Base-by-base conservation (phyloP, 2,888 invertebrate genomes). In the Marronus borbonicus region DNA sequence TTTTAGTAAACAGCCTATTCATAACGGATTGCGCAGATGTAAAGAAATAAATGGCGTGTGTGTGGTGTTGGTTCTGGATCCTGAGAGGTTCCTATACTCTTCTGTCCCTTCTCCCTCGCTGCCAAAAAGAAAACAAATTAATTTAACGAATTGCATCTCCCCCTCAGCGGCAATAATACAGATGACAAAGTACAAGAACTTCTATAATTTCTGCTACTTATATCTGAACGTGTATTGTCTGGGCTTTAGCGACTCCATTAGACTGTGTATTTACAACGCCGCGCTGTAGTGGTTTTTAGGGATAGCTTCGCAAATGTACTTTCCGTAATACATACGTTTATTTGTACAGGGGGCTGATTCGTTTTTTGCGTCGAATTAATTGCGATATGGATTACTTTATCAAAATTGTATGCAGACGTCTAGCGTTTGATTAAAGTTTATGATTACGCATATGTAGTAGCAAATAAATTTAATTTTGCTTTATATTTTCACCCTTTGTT, bases 241-340 rank as follows among this genome's bases (percentile, higher is more conserved):
- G 81, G 58, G 81, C 83, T 83, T 82, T 84, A 84, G 82, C 83
- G 83, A 85, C 83, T 85, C 85, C 85, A 85, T 85, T 85, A 85
- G 84, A 82, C 80, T 78, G 78, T 80, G 83, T 84, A 84, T 84
- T 85, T 84, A 84, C 83, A 83, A 82, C 83, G 82, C 82, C 81
- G 78, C 50, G 68, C 14, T 68, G 70, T 60, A 24, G 72, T 39
- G 24, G 80, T 70, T 58, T 77, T 78, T 78, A 81, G 83, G 83
- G 80, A 80, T 80, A 81, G 79, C 82, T 82, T 82, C 78, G 7
- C 3, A 81, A 83, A 83, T 82, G 83, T 83, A 80, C 83, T 84
- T 84, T 84, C 83, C 83, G 83, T 81, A 78, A 82, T 78, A 81
- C 79, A 44, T 44, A 24, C 28, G 14, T 60, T 44, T 44, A 44